Conservation (phyloP, 2,888 invertebrate genomes). For the Amitus sp. region DNA sequence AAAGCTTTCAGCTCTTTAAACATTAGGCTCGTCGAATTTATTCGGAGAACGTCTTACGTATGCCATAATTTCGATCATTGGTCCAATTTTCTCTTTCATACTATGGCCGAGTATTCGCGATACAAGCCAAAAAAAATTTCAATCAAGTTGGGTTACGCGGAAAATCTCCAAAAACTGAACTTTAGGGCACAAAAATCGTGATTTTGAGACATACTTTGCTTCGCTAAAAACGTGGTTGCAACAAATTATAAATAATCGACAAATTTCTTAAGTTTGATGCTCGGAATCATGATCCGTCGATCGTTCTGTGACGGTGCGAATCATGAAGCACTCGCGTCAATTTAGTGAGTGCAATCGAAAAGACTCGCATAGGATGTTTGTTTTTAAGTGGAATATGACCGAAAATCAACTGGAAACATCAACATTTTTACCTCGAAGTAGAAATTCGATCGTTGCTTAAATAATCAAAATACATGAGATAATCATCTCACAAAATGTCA, state of each 20-base stretch:
- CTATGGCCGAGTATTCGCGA: conserved; percentile 27
- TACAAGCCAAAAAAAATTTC: too few relatives aligned
- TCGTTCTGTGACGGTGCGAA: conserved; percentile 36
- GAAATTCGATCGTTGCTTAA: conserved; percentile 23
- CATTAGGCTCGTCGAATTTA: too few relatives aligned
- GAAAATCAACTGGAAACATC: conserved; percentile 16
- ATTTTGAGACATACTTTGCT: conserved; percentile 9
- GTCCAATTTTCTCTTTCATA: conserved; percentile 4
- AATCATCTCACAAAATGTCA: conserved; percentile 27
- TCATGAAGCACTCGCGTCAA: conserved; percentile 37
- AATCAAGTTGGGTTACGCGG: too few relatives aligned
- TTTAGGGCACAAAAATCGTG: neutral
- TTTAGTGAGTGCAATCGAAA: conserved; percentile 33
- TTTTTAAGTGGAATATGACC: conserved; percentile 16
- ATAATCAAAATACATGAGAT: conserved; percentile 8
- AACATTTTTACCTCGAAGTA: conserved; percentile 20
- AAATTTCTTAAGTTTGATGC: conserved; percentile 35
- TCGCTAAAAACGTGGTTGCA: conserved; percentile 41
- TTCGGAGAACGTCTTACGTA: conserved; percentile 5
- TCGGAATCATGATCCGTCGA: conserved; percentile 31
- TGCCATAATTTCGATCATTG: conserved; percentile 28
- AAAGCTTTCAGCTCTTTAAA: neutral
- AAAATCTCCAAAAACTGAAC: too few relatives aligned
- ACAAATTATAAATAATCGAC: conserved; percentile 29
- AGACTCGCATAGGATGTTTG: conserved; percentile 25